Conservation (phyloP, 2,113 vertebrate genomes). For the Aix galericulata region DNA sequence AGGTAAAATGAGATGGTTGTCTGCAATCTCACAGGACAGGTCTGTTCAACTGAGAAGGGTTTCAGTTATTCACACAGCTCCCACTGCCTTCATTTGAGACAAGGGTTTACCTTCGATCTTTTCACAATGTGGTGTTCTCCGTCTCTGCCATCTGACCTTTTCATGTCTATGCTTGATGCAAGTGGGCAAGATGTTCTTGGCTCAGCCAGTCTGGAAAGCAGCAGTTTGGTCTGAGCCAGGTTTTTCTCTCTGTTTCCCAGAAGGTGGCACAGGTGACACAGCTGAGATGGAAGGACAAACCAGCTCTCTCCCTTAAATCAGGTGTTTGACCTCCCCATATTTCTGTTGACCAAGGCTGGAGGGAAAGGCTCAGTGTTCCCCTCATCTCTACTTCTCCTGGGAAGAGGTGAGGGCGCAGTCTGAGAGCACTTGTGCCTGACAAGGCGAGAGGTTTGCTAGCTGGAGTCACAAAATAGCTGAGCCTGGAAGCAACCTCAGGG, state of each 20-base stretch:
- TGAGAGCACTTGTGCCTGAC: neutral
- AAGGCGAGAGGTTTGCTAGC: neutral
- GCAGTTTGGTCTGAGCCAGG: neutral
- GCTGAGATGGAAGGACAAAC: neutral
- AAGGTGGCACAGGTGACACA: neutral
- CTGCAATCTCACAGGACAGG: neutral
- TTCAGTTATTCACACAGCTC: neutral
- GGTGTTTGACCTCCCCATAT: neutral
- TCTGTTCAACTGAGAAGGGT: neutral
- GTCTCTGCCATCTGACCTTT: conserved; percentile 38
- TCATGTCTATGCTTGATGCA: neutral
- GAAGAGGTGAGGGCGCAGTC: neutral
- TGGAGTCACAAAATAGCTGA: neutral
- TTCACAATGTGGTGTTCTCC: neutral
- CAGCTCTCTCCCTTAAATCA: neutral
- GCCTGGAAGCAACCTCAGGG: neutral
- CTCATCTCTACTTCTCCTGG: neutral
- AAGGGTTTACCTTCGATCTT: conserved; percentile 2
- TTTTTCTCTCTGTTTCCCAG: neutral
- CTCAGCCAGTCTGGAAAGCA: neutral
- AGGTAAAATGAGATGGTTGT: too few species aligned
- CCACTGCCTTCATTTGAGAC: neutral
- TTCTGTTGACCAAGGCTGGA: neutral
- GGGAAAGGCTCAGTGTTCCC: neutral
- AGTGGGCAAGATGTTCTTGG: neutral